These are phyloP conservation scores for Drosophila navojoa DNA, from an alignment of 1,140 invertebrate species.

Conservation along the genomic window DNA sequence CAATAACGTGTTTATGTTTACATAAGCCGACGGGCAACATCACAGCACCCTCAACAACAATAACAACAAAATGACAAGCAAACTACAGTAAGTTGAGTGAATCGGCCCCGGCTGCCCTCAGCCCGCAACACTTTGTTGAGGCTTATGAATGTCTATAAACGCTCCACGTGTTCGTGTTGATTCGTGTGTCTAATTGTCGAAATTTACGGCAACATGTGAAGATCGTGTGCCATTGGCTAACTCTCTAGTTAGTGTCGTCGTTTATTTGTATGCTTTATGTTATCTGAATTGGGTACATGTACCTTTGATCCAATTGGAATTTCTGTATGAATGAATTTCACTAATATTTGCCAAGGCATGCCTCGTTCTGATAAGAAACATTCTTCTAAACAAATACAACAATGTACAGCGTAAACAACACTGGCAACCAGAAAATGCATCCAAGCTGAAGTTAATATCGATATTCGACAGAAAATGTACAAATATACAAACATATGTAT, in stretches of 20 bases:
- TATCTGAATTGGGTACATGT: constrained; percentile 27
- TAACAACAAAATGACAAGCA: constrained; percentile 62
- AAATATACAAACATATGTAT: too few relatives aligned
- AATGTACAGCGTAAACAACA: constrained; percentile 34
- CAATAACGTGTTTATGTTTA: constrained; percentile 75
- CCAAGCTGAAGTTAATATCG: neutral
- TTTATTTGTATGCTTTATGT: constrained; percentile 9
- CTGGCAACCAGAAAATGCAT: constrained; percentile 4
- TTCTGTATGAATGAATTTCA: constrained; percentile 28
- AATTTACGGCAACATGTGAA: constrained; percentile 68
- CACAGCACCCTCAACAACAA: constrained; percentile 35
- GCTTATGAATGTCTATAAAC: constrained; percentile 29
- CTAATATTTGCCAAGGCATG: constrained; percentile 17
- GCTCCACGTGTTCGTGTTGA: constrained; percentile 32
- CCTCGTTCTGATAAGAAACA: constrained; percentile 21
- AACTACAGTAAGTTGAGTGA: constrained; percentile 63
- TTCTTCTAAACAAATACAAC: constrained; percentile 33
- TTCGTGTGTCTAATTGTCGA: constrained; percentile 58
- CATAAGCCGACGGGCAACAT: constrained; percentile 58
- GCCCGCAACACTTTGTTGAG: neutral
- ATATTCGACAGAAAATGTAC: neutral
- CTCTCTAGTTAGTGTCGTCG: constrained; percentile 10
- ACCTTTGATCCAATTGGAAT: constrained; percentile 31
- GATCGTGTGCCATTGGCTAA: constrained; percentile 47
- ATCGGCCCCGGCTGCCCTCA: neutral